Conservation (phyloP, 2,888 invertebrate species). For the Pocota personata region DNA sequence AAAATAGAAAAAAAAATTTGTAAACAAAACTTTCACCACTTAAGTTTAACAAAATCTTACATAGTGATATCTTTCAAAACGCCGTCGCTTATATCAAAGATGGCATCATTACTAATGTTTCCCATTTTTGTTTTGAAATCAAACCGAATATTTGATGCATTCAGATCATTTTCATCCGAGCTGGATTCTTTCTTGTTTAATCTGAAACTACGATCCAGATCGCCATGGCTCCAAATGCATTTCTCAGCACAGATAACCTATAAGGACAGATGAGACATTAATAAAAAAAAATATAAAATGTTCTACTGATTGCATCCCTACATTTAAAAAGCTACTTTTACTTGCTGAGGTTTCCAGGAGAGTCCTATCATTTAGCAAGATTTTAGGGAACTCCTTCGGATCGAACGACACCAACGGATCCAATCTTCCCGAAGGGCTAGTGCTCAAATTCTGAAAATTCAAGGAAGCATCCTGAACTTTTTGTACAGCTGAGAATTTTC, state of each 20-base stretch:
- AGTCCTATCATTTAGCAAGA: conserved; percentile 48
- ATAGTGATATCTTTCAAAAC: conserved; percentile 77
- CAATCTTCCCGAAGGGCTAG: conserved; percentile 81
- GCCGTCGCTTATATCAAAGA: conserved; percentile 78
- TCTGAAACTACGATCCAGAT: conserved; percentile 28
- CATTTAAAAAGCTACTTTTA: conserved; percentile 12
- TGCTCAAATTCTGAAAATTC: conserved; percentile 79
- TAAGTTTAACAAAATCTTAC: conserved; percentile 41
- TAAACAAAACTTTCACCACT: neutral
- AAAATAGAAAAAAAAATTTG: neutral
- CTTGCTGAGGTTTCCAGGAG: conserved; percentile 3
- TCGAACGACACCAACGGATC: conserved; percentile 77
- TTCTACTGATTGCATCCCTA: neutral
- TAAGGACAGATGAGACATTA: neutral
- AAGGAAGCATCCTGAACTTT: conserved; percentile 79
- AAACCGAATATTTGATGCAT: conserved; percentile 21
- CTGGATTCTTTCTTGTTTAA: neutral
- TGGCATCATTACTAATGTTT: conserved; percentile 68
- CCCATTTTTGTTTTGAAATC: neutral
- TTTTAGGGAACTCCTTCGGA: conserved; percentile 56
- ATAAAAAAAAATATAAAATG: neutral
- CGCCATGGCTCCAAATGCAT: neutral
- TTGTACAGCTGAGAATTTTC: conserved; percentile 77
- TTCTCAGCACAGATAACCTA: conserved; percentile 33
- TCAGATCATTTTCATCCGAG: conserved; percentile 39